Conservation (phyloP, 53 echinoderm and acorn worm genomes). For the Hippasteria phrygiana region DNA sequence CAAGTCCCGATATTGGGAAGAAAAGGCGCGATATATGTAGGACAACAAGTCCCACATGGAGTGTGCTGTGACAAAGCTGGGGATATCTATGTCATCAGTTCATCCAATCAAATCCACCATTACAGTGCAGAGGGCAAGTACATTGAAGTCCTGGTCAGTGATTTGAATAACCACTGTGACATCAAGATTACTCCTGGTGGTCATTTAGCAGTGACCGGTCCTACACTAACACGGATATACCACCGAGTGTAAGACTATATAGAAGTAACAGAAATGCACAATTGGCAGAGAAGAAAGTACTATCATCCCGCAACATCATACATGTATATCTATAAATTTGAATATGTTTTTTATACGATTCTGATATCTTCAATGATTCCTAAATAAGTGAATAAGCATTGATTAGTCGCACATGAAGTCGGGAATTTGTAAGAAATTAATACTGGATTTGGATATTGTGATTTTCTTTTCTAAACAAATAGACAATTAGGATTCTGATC, state of each 20-base stretch:
- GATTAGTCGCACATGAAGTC: too few relatives aligned
- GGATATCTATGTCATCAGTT: conserved; percentile 6
- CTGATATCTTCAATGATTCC: too few relatives aligned
- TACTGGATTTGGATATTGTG: too few relatives aligned
- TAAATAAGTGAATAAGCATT: too few relatives aligned
- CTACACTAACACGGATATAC: neutral
- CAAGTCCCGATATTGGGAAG: too few relatives aligned
- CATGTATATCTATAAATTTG: too few relatives aligned
- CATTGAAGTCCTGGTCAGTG: conserved; percentile 6
- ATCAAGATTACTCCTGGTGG: neutral
- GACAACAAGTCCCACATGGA: neutral
- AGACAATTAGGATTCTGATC: too few relatives aligned
- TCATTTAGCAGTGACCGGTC: neutral
- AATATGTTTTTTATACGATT: too few relatives aligned
- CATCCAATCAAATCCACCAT: neutral
- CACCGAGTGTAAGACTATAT: neutral
- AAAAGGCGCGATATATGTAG: neutral
- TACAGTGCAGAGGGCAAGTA: conserved; percentile 17
- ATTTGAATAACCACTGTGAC: neutral
- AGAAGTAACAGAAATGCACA: neutral
- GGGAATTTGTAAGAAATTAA: too few relatives aligned
- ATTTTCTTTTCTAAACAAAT: too few relatives aligned
- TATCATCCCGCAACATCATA: too few relatives aligned
- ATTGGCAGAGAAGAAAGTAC: neutral
- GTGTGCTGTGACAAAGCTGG: conserved; percentile 33